Conservation (phyloP, 2,113 vertebrate species). For the Pseudorhombus dupliciocellatus region DNA sequence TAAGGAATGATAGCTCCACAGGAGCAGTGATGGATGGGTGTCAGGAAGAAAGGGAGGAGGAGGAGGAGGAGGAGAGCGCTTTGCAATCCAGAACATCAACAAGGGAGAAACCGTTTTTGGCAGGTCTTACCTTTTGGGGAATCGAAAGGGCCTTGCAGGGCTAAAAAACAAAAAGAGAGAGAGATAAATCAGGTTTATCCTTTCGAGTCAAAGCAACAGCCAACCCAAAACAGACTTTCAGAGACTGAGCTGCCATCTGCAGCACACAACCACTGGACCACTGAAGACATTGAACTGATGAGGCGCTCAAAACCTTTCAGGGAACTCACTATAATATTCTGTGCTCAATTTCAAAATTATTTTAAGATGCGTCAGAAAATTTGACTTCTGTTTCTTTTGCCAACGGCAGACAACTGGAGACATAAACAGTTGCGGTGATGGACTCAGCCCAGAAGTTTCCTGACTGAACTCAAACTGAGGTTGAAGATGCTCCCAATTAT, state of each 20-base stretch:
- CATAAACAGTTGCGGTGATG: neutral
- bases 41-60: slow-evolving; percentile 42
- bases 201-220: slow-evolving; percentile 56
- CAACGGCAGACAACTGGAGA: slow-evolving; percentile 1
- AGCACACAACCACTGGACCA: neutral
- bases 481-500: neutral
- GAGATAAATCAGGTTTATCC: slow-evolving; percentile 70
- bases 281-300: slow-evolving; percentile 29
- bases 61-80: slow-evolving; percentile 1
- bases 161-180: slow-evolving; percentile 78
- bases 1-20: slow-evolving; percentile 64
- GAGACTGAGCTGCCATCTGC: slow-evolving; percentile 12
- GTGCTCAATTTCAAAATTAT: too few relatives aligned
- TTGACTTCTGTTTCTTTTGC: slow-evolving; percentile 1
- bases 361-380: slow-evolving; percentile 14
- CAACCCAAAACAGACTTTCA: slow-evolving; percentile 52
- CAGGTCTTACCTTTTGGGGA: slow-evolving; percentile 94
- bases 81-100: slow-evolving; percentile 48
- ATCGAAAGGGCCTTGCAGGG: slow-evolving; percentile 88
- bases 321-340: slow-evolving; percentile 1
- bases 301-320: slow-evolving; percentile 35
- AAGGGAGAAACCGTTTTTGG: slow-evolving; percentile 40
- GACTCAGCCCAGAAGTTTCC: slow-evolving; percentile 3
- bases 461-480: too few relatives aligned
- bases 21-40: slow-evolving; percentile 60